phyloP scores from a whole-genome alignment of 2,888 invertebrate species.

The Drosophila putrida region DNA sequence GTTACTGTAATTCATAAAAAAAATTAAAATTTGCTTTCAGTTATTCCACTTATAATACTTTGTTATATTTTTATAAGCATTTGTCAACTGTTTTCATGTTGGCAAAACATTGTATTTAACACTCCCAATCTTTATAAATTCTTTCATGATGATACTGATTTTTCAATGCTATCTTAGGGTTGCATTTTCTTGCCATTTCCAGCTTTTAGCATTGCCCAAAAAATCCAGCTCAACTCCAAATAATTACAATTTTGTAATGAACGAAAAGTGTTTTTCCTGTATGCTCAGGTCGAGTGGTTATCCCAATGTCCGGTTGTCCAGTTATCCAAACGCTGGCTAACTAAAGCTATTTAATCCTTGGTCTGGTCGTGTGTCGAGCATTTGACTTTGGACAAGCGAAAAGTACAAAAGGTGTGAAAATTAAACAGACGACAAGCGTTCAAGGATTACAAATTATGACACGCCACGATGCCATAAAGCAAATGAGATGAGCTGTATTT shows the following conservation, averaged over 20 bases:
- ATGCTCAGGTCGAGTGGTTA: constrained; percentile 22
- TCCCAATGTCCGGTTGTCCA: constrained; percentile 13
- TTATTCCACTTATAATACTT: no score
- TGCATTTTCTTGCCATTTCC: not conserved
- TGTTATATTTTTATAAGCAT: no score
- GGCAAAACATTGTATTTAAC: no score
- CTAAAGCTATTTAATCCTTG: constrained; percentile 59
- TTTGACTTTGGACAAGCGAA: constrained; percentile 39
- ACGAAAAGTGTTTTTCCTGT: constrained; percentile 16
- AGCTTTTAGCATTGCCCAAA: not conserved
- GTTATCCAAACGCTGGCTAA: constrained; percentile 16
- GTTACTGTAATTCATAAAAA: no score
- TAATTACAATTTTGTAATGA: constrained; percentile 55
- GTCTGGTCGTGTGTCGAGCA: constrained; percentile 55
- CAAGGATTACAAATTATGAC: constrained; percentile 84
- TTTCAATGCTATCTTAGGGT: not conserved
- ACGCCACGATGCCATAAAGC: constrained; percentile 68
- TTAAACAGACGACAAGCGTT: constrained; percentile 72
- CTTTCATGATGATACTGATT: not conserved
- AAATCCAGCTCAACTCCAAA: constrained; percentile 8
- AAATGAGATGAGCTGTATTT: constrained; percentile 56
- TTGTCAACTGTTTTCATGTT: no score
- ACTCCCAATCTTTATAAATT: no score
- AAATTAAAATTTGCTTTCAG: no score
- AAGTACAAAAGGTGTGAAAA: constrained; percentile 81